Conservation (phyloP, 2,797 vertebrate species). For the Anabas testudineus region DNA sequence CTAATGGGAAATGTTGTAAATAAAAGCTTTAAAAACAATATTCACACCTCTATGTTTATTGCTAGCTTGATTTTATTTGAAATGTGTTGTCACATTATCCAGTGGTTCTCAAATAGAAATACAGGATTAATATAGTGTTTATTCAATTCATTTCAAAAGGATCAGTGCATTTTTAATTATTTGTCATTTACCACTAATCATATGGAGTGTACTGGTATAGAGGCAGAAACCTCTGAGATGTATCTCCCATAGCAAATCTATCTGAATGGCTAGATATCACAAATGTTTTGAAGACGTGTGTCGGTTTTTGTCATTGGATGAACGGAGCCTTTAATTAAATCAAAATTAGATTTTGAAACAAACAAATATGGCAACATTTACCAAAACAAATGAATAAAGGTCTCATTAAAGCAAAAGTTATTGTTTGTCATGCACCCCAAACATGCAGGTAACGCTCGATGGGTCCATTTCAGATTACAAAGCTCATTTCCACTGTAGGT, state of each 20-base stretch:
- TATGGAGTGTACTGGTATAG: not conserved
- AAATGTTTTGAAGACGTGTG: not conserved
- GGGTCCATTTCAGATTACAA: conserved; percentile 51
- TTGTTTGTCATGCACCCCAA: not conserved
- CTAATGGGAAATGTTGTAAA: not conserved
- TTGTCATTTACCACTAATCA: not conserved
- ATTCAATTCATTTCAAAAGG: conserved; percentile 9
- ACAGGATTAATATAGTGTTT: not conserved
- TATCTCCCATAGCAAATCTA: not conserved
- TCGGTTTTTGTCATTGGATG: not conserved
- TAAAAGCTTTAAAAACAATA: not conserved
- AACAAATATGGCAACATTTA: not conserved
- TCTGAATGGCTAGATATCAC: not conserved
- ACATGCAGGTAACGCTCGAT: not conserved
- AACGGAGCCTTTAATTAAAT: conserved; percentile 17
- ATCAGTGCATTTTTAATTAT: not conserved
- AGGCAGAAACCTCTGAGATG: not conserved
- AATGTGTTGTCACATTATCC: conserved; percentile 1
- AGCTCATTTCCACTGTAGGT: conserved; percentile 40
- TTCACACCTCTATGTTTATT: not conserved
- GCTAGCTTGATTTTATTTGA: conserved; percentile 44
- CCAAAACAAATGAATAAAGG: conserved; percentile 12
- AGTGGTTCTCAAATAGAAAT: not conserved
- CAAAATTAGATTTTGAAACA: not conserved
- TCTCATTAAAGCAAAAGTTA: conserved; percentile 25